These are phyloP conservation scores for Eubasilissa regina DNA, from an alignment of 1,140 invertebrate species.

Conservation along the genomic window DNA sequence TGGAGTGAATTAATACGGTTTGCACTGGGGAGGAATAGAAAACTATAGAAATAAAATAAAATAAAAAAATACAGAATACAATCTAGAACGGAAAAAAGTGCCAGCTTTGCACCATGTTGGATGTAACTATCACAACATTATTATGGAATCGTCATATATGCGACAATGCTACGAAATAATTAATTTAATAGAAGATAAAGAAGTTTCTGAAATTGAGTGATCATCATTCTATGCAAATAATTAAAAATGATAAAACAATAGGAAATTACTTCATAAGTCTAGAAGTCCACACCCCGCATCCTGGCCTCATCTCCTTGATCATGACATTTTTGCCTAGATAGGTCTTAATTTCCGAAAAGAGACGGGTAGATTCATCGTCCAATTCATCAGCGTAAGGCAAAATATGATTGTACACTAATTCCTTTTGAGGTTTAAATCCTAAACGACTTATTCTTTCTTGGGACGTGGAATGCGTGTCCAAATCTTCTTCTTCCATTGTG, in stretches of 20 bases:
- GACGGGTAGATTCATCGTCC: constrained; percentile 76
- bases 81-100: too few species aligned
- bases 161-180: too few species aligned
- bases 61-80: too few species aligned
- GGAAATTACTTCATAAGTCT: constrained; percentile 76
- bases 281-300: constrained; percentile 76
- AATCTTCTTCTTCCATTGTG: constrained; percentile 48
- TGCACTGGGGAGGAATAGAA: too few species aligned
- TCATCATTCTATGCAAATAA: too few species aligned
- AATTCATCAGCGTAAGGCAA: constrained; percentile 79
- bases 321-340: constrained; percentile 79
- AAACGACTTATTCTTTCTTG: constrained; percentile 41
- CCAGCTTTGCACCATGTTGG: too few species aligned
- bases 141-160: too few species aligned
- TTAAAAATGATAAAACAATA: constrained; percentile 36
- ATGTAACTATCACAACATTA: too few species aligned
- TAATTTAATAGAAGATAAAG: too few species aligned
- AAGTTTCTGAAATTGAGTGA: too few species aligned
- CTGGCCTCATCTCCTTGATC: constrained; percentile 79
- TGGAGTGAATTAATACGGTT: too few species aligned
- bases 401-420: constrained; percentile 77
- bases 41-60: too few species aligned
- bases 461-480: constrained; percentile 38
- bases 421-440: constrained; percentile 73
- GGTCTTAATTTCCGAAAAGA: constrained; percentile 78